Evolutionary conservation across 2,888 invertebrate species (phyloP), one percentile per base, ranked within the genome.

Genomic region (Dromius quadrimaculatus): DNA sequence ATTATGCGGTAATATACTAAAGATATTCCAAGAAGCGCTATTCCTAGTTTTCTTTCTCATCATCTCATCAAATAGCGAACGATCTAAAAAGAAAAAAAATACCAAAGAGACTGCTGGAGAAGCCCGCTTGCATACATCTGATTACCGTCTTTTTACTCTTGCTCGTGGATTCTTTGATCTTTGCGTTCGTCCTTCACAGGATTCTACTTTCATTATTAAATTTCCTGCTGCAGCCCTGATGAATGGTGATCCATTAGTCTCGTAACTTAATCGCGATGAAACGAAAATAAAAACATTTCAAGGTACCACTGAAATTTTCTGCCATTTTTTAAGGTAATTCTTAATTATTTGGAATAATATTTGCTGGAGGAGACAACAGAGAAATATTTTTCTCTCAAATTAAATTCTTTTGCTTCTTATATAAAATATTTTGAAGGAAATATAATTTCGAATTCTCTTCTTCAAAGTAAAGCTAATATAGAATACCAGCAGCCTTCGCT

Each of bases 191-290:
- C 68, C 68, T 59, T 59, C 45, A 43, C 43, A 68, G 68, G 43
- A 41, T 57, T 68, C 68, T 66, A 66, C 66, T 68, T 68, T 68
- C 59, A 59, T 68, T 68, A 68, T 59, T 68, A 68, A 68, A 59
- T 68, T 50, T 59, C 20, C 59, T 45, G 59, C 59, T 68, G 22
- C 22, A 41, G 22, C 23, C 62, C 41, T 62, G 68, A 68, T 68
- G 68, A 38, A 66, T 41, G 54, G 15, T 34, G 32, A 68, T 68
- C 68, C 68, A 68, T 68, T 68, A 68, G 68, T 43, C 41, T 36
- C 20, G 50, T 68, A 59, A 68, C 43, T 45, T 68, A 68, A 68
- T 68, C 68, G 43, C 43, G 59, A 68, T 68, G 68, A 43, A 68
- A 68, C 43, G 57, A 41, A 68, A 54, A 54, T 54, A 54, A 54